Conservation (phyloP, 2,797 vertebrate genomes). For the Xenentodon cancila region DNA sequence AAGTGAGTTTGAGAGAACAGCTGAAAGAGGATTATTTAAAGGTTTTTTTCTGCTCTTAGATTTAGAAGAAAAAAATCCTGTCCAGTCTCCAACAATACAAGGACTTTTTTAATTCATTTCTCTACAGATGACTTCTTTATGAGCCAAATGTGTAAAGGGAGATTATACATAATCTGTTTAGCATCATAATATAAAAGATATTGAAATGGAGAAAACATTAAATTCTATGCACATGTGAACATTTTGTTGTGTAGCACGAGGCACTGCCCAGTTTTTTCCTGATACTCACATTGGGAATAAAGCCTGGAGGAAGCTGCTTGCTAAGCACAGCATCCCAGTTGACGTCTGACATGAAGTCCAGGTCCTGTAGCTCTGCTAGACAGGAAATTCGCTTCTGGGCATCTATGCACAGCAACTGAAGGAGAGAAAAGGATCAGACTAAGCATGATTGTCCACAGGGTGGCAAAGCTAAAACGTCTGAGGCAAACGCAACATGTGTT, state of each 20-base stretch:
- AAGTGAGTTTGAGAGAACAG: background rate
- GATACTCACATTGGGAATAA: conserved; percentile 90
- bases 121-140: background rate
- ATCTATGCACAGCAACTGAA: conserved; percentile 89
- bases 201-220: too few relatives aligned
- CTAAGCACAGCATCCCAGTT: conserved; percentile 93
- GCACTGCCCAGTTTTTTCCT: conserved; percentile 16
- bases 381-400: conserved; percentile 89
- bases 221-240: conserved; percentile 6
- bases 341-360: conserved; percentile 87
- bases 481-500: conserved; percentile 19
- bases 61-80: background rate
- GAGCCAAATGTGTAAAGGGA: background rate
- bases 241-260: background rate
- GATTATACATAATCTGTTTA: background rate
- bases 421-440: conserved; percentile 36
- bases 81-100: background rate
- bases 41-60: too few relatives aligned
- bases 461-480: conserved; percentile 27
- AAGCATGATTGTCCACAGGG: conserved; percentile 18
- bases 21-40: too few relatives aligned
- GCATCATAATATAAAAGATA: too few relatives aligned
- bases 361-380: conserved; percentile 88
- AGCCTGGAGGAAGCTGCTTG: conserved; percentile 90
- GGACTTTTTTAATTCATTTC: background rate